These are phyloP conservation scores for Osmoderma eremita DNA, from an alignment of 2,888 invertebrate species.

Conservation along the genomic window DNA sequence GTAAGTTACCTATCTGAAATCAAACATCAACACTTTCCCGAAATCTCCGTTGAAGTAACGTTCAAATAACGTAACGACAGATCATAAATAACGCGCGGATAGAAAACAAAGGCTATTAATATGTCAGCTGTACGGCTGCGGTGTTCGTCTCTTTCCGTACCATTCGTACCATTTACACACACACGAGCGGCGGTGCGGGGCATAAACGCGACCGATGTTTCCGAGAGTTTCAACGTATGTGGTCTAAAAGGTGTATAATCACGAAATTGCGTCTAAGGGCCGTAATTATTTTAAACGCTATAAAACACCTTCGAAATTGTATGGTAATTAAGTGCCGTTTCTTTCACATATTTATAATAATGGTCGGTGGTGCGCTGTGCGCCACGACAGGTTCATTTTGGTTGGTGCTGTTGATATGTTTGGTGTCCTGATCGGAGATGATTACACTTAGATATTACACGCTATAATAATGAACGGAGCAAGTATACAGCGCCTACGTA, in stretches of 20 bases:
- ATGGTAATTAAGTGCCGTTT: constrained; percentile 50
- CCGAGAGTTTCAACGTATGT: constrained; percentile 47
- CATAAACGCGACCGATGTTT: constrained; percentile 7
- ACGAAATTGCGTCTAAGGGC: constrained; percentile 43
- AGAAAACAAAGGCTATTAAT: constrained; percentile 35
- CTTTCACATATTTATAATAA: constrained; percentile 40
- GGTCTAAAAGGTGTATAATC: constrained; percentile 45
- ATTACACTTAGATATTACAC: constrained; percentile 33
- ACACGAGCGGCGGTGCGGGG: no score
- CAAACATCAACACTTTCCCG: constrained; percentile 11
- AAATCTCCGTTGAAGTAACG: constrained; percentile 22
- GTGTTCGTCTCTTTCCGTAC: neutral
- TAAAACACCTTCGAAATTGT: constrained; percentile 49
- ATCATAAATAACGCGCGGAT: constrained; percentile 32
- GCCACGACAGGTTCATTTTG: neutral
- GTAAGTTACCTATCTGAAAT: neutral
- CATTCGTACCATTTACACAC: neutral
- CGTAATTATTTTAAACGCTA: constrained; percentile 52
- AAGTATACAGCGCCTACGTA: neutral
- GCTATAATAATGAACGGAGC: constrained; percentile 2
- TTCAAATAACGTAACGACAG: constrained; percentile 20
- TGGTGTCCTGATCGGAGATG: constrained; percentile 9
- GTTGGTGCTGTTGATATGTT: constrained; percentile 15
- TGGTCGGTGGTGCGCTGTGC: neutral
- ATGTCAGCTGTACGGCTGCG: constrained; percentile 18